Percentiles rank a stretch among this genome's conserved stretches.
Evolutionary conservation across 2,797 vertebrate genomes (phyloP).

Genomic region (Falco cherrug): DNA sequence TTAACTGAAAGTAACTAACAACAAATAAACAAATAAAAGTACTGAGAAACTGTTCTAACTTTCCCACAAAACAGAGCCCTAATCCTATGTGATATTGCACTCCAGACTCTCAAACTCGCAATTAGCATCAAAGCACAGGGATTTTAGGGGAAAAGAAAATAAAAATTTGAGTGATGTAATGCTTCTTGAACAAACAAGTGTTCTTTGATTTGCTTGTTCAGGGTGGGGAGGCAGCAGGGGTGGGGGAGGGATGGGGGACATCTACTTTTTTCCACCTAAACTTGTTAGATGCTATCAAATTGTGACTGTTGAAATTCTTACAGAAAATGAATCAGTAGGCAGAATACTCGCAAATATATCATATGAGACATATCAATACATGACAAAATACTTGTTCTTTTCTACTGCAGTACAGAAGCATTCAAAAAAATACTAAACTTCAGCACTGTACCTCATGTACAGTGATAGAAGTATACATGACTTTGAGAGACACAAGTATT

Average conservation of each 20-base stretch:
- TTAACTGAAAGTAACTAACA: not conserved
- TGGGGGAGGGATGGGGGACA: not conserved
- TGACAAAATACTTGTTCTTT: not conserved
- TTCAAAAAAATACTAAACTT: not conserved
- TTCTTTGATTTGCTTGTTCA: not conserved
- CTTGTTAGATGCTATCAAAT: not conserved
- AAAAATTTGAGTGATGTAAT: not conserved
- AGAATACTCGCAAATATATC: not conserved
- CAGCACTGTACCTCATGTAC: not conserved
- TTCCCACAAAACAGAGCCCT: not conserved
- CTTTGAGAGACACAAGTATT: not conserved
- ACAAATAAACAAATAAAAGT: not conserved
- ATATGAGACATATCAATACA: not conserved
- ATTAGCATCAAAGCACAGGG: not conserved
- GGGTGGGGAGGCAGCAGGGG: not conserved
- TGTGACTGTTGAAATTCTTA: not conserved
- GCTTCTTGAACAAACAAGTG: not conserved
- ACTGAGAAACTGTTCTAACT: not conserved
- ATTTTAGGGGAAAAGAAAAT: accelerated
- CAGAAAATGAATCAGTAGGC: not conserved
- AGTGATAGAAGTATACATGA: accelerated
- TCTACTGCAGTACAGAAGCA: not conserved
- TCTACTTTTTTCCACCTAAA: not conserved
- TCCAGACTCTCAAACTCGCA: not conserved
- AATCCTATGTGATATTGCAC: not conserved